Evolutionary conservation across 2,797 vertebrate species (phyloP), one percentile per base, ranked within the genome.

Genomic region (Anguilla marmorata): DNA sequence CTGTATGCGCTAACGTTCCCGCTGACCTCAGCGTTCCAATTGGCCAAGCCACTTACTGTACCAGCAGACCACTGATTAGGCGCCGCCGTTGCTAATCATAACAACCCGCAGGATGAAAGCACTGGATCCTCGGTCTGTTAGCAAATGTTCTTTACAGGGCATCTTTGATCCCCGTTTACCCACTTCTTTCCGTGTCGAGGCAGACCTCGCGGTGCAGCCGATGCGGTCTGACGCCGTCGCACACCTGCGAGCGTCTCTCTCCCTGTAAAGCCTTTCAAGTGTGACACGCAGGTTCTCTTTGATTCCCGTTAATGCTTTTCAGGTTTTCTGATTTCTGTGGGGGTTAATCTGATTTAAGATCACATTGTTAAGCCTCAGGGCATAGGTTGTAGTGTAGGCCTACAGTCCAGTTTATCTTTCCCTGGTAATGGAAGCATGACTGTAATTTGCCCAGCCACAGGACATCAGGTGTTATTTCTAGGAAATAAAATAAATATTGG

Each of bases 161-260:
- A 14, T n/a, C 48, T 88, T 52, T 84, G 58, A 84, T 84, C 48
- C 48, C 0, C 74, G 45, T 88, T 88, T 85, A 72, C 63, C 19
- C 33, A 24, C 41, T 41, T 19, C 21, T 37, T 79, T 82, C 9
- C 48, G 37, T 45, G 33, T n/a, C 41, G n/a, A 41, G 48, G 14
- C 48, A 37, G 45, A 84, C 45, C 14, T 56, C 21, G 21, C 37
- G 27, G 21, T 48, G 9, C n/a, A 74, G 82, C n/a, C 16, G 58
- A 69, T 66, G 37, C 19, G n/a, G 27, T 69, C 30, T 84, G 79
- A 84, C 50, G 52, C 58, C 41, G 63, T 72, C 27, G 45, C 56
- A 27, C 84, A 66, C 84, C 72, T 58, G 52, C 54, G 21, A 58
- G 45, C 76, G 56, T 37, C 6, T 48, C 50, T 54, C 85, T 27